Base-by-base conservation (phyloP, 2,797 vertebrate species). In the Chromis chromis region DNA sequence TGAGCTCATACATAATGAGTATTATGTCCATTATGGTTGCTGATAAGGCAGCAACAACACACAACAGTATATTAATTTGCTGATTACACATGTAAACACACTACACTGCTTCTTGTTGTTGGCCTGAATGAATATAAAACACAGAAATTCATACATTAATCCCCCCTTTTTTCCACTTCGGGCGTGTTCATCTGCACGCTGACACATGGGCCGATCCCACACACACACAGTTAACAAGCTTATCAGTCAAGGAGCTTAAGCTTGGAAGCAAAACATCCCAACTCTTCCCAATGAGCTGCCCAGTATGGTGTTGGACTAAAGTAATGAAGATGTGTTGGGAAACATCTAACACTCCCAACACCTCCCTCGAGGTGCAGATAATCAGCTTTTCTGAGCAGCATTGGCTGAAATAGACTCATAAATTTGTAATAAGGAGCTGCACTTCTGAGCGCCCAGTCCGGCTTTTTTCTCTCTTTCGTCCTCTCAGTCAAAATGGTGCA, bases 401-500 rank as follows among this genome's bases (percentile, higher is more conserved):
- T 59, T 67, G 87, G 74, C 78, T 79, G 82, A 81, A 88, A 90
- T 65, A 65, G 83, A 40, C 82, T 89, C 86, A 91, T 90, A 87
- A 90, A 90, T 91, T 74, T 78, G 64, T 85, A 85, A 88, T 85
- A 82, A 78, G 84, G 86, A 82, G 74, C 64, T 25, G 64, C 70
- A 80, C 70, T 78, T 85, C 61, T 63, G 25, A 82, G 78, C 58
- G 52, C 14, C 19, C 25, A 44, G 58, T 71, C 57, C 44, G 24
- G 70, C 64, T 70, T 54, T 57, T 12, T 36, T 64, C 48, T 60
- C 39, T 70, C 21, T 24, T 65, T 69, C 49, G 53, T 74, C 54
- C 28, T 65, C 62, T 60, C 56, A 14, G 54, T 70, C 64, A 83
- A 87, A 87, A 86, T 54, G 71, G 61, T 59, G 68, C 78, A 70